Conservation (phyloP, 2,797 vertebrate genomes). For the Sebastes flavidus region DNA sequence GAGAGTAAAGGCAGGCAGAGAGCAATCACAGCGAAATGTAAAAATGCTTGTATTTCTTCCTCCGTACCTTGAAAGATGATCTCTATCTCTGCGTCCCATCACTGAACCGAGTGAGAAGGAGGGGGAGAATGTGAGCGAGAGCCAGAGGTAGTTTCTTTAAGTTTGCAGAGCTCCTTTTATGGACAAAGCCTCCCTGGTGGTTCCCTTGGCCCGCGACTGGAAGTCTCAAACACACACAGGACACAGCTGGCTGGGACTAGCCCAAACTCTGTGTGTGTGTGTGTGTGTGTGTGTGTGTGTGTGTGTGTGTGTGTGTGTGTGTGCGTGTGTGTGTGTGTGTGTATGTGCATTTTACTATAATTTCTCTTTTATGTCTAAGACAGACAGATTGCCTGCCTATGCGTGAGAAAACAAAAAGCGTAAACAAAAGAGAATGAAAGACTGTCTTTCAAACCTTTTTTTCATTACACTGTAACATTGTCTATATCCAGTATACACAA, state of each 20-base stretch:
- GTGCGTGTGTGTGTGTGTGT: constrained; percentile 12
- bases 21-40: background rate
- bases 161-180: constrained; percentile 78
- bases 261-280: constrained; percentile 22
- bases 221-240: constrained; percentile 65
- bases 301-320: constrained; percentile 10
- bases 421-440: background rate
- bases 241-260: constrained; percentile 59
- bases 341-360: background rate
- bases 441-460: background rate
- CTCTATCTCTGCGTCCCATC: constrained; percentile 50
- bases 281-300: constrained; percentile 7
- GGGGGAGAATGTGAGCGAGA: constrained; percentile 33
- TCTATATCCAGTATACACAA: background rate
- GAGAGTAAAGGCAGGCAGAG: constrained; percentile 17
- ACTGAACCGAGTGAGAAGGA: constrained; percentile 12
- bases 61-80: constrained; percentile 33
- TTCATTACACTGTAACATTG: background rate
- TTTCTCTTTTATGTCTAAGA: background rate
- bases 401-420: background rate
- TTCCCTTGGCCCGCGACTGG: constrained; percentile 68
- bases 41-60: constrained; percentile 9
- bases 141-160: constrained; percentile 55
- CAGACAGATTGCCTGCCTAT: constrained; percentile 15
- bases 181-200: constrained; percentile 72